A percentile compares a stretch with the other conserved stretches of the same genome.
Evolutionary conservation across 2,797 vertebrate genomes (phyloP).

Genomic region (Erithacus rubecula): DNA sequence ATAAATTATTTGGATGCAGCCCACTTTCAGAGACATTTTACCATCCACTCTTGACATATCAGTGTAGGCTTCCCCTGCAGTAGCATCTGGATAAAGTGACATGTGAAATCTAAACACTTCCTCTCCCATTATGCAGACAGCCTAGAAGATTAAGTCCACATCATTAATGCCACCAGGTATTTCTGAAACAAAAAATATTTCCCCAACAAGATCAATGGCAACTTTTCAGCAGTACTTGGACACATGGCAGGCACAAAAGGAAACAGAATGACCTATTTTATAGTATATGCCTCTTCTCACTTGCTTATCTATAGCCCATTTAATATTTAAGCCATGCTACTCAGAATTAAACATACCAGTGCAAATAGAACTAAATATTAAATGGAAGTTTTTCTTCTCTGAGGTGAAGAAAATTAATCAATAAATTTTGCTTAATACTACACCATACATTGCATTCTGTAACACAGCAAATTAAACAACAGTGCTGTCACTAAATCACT

Average conservation of each 20-base stretch:
- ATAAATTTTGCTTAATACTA: not conserved
- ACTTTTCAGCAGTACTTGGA: not conserved
- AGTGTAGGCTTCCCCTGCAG: constrained; percentile 83
- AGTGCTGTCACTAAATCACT: not conserved
- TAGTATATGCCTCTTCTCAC: not conserved
- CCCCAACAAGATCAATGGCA: not conserved
- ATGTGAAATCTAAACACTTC: constrained; percentile 93
- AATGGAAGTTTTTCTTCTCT: not conserved
- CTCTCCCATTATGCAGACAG: constrained; percentile 90
- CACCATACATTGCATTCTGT: fast-evolving
- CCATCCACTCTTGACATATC: constrained; percentile 91
- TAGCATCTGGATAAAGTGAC: constrained; percentile 88
- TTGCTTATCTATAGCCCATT: not conserved
- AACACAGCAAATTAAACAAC: not conserved
- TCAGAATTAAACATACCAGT: not conserved
- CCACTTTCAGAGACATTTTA: constrained; percentile 86
- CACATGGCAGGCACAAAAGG: not conserved
- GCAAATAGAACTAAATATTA: not conserved
- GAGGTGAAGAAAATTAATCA: not conserved
- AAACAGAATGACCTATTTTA: not conserved
- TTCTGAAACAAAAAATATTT: not conserved
- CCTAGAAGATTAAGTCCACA: constrained; percentile 70
- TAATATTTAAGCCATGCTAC: not conserved
- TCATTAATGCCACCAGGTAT: not conserved
- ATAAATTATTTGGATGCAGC: constrained; percentile 94